phyloP scores from a whole-genome alignment of 2,113 vertebrate species.

The Antennarius striatus region DNA sequence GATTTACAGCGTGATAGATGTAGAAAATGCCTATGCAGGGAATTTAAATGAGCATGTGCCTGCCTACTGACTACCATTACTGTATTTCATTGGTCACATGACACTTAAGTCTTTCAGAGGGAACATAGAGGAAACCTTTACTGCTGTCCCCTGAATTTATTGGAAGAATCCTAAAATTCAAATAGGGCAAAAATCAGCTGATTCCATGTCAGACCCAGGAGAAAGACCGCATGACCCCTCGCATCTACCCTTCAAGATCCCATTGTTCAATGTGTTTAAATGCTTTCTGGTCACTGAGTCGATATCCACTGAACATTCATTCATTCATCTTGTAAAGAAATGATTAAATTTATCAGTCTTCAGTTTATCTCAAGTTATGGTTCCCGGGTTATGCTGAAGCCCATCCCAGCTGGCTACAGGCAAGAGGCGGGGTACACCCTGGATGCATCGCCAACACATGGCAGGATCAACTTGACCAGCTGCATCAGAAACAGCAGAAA shows the following conservation, averaged over 20 bases:
- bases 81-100: constrained; percentile 38
- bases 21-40: background rate
- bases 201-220: background rate
- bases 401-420: too few relatives aligned
- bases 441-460: too few relatives aligned
- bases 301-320: too few relatives aligned
- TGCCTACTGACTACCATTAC: constrained; percentile 26
- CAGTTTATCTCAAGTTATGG: too few relatives aligned
- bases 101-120: constrained; percentile 36
- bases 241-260: constrained; percentile 1
- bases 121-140: constrained; percentile 20
- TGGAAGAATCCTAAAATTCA: constrained; percentile 26
- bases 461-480: too few relatives aligned
- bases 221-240: constrained; percentile 10
- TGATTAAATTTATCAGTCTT: too few relatives aligned
- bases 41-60: constrained; percentile 27
- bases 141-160: constrained; percentile 28
- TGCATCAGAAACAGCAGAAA: too few relatives aligned
- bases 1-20: constrained; percentile 33
- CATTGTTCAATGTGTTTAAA: background rate
- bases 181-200: constrained; percentile 29
- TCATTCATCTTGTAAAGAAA: too few relatives aligned
- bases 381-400: too few relatives aligned
- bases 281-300: too few relatives aligned
- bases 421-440: too few relatives aligned